Percentiles rank a stretch among this genome's conserved stretches.
These are phyloP conservation scores for Galbula dea DNA, from an alignment of 2,113 vertebrate species.

Conservation along the genomic window DNA sequence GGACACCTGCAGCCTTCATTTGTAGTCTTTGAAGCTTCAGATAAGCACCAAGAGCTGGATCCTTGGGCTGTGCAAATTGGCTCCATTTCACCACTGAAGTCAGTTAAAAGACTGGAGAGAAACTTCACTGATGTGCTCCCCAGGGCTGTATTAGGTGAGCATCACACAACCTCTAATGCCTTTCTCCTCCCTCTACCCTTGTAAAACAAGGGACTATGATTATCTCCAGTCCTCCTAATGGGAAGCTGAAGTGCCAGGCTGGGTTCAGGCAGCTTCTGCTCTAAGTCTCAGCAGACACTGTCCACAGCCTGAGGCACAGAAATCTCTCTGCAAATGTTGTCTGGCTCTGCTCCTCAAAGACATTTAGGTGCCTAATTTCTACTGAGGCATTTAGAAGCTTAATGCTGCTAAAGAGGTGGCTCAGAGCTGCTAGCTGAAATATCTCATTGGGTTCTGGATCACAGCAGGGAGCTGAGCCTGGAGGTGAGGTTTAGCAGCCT, in stretches of 20 bases:
- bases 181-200: not conserved
- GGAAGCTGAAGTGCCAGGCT: not conserved
- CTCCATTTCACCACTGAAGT: not conserved
- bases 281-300: not conserved
- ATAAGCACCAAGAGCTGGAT: not conserved
- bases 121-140: not conserved
- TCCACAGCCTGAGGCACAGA: not conserved
- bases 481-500: not conserved
- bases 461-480: not conserved
- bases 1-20: not conserved
- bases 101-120: not conserved
- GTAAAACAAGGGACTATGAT: not conserved
- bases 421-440: not conserved
- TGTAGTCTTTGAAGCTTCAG: not conserved
- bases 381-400: not conserved
- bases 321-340: not conserved
- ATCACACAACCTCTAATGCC: not conserved
- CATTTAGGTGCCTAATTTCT: not conserved
- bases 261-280: not conserved
- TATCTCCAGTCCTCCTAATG: not conserved
- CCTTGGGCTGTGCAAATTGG: conserved; percentile 6
- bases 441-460: not conserved
- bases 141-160: not conserved
- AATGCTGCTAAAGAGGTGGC: not conserved
- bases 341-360: not conserved